Base-by-base conservation (phyloP, 2,797 vertebrate species). In the Cirrhinus mrigala region DNA sequence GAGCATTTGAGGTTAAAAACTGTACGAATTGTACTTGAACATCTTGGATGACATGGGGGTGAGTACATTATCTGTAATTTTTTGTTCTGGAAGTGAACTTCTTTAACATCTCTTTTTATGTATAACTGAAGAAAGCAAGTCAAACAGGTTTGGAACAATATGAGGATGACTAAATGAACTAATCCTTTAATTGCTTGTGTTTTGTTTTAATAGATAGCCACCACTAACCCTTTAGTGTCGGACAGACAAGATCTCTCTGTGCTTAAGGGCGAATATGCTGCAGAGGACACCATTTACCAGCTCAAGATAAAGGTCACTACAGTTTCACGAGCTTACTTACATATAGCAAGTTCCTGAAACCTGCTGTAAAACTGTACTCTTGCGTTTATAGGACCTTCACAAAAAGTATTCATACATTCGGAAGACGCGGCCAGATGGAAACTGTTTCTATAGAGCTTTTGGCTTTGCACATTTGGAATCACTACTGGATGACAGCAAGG, bases 381-480 rank as follows among this genome's bases (percentile, higher is more conserved):
- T 22, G 37, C 24, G 8, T 27, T 82, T n/a, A 46, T 87, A 97
- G 97, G 97, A 97, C 90, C 93, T 98, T 82, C 93, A 98, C 90
- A 97, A 97, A 96, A 97, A 97, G 87, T 98, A 98, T 89, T 96
- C 96, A 0, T 95, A 94, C 92, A 98, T 99, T 89, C 96, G 97
- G 22, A 97, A 98, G 94, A 99, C 97, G 22, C 95, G 98, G 44
- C 97, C 97, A 0, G 97, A 99, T 6, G 97, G 98, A 81, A 98
- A 99, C 91, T 99, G 97, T 87, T 99, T 99, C 94, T 99, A 98
- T 87, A 95, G 97, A 88, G 97, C 97, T 0, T 98, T 98, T 1
- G 97, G 97, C 44, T 98, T 98, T 78, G 95, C 96, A 68, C 96
- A 98, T 92, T 94, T 98, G 69, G 97, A 99, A 91, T 97, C 97